Evolutionary conservation across 2,113 vertebrate species (phyloP).

Genomic region (Crocuta crocuta): DNA sequence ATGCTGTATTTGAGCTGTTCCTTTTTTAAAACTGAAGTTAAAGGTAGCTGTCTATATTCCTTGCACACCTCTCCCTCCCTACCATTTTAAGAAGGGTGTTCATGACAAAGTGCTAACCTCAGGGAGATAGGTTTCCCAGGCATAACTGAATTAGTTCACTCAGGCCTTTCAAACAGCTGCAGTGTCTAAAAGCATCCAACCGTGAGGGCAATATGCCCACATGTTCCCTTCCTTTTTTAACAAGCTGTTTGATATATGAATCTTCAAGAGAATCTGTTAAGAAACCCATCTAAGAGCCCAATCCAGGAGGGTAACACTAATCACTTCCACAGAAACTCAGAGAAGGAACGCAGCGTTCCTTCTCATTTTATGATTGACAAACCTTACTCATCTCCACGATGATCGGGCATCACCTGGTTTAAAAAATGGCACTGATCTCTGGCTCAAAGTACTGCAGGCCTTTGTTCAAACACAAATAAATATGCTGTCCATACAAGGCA

Average conservation of each 20-base stretch:
- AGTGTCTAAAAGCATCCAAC: not conserved
- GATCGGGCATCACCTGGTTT: not conserved
- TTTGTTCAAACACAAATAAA: conserved; percentile 32
- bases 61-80: not conserved
- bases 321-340: not conserved
- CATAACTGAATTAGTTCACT: conserved; percentile 48
- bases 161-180: conserved; percentile 60
- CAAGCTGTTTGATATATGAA: conserved; percentile 24
- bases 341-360: not conserved
- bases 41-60: not conserved
- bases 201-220: not conserved
- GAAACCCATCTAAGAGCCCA: not conserved
- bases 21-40: conserved; percentile 7
- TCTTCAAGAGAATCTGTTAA: conserved; percentile 41
- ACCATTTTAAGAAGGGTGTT: not conserved
- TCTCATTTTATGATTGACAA: not conserved
- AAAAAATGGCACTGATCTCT: not conserved
- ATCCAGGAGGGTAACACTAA: not conserved
- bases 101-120: not conserved
- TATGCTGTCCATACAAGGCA: not conserved
- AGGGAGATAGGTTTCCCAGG: not conserved
- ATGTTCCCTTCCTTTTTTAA: conserved; percentile 8
- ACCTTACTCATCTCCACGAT: not conserved
- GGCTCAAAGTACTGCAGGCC: not conserved
- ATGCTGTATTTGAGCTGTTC: not conserved